Conservation (phyloP, 2,888 invertebrate genomes). For the Acanthosepion esculentum region DNA sequence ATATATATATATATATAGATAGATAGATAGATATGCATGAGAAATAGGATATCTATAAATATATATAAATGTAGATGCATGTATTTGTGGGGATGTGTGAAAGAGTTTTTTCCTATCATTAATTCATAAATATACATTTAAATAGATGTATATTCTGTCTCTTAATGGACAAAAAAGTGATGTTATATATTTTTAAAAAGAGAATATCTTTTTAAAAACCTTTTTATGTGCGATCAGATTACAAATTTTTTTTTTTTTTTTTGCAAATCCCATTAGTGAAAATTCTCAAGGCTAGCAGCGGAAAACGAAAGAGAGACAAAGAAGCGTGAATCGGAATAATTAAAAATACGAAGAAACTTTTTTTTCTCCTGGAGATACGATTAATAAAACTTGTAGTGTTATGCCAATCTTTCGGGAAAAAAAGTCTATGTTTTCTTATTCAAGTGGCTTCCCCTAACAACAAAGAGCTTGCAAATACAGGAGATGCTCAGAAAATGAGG, state of each 20-base stretch:
- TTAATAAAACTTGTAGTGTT: neutral
- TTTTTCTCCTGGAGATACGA: neutral
- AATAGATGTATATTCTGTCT: neutral
- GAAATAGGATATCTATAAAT: neutral
- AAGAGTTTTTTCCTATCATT: neutral
- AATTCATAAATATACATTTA: neutral
- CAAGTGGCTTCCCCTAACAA: neutral
- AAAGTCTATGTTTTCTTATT: neutral
- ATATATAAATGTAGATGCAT: neutral
- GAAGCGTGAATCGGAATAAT: neutral
- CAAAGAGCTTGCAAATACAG: no score
- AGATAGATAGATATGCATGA: neutral
- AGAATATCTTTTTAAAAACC: neutral
- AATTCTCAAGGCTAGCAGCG: neutral
- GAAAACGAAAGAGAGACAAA: neutral
- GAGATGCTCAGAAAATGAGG: no score
- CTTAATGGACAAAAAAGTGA: neutral
- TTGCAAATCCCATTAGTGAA: conserved; percentile 20
- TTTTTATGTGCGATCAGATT: neutral
- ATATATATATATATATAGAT: neutral
- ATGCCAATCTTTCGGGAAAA: neutral
- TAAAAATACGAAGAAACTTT: neutral
- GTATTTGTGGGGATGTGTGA: neutral
- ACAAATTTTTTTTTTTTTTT: neutral
- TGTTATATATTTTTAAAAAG: neutral